Percentiles rank a stretch among this genome's conserved stretches.
Evolutionary conservation across 2,113 vertebrate species (phyloP).

Genomic region (Aythya baeri): DNA sequence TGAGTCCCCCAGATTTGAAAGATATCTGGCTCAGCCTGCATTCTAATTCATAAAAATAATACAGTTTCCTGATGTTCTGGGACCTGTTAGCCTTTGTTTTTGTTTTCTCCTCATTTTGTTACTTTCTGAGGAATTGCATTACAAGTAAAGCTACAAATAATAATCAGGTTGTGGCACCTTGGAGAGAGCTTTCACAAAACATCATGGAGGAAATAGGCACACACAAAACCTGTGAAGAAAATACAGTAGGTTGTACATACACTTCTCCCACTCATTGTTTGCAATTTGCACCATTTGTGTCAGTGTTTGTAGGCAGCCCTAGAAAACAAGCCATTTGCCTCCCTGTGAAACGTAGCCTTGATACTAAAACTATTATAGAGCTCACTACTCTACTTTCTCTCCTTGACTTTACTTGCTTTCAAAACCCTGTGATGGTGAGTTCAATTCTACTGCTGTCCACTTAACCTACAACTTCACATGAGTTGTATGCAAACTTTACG

Average conservation of each 20-base stretch:
- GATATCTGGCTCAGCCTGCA: not conserved
- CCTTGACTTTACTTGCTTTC: not conserved
- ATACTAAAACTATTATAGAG: not conserved
- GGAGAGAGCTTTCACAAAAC: conserved; percentile 5
- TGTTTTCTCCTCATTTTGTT: conserved; percentile 21
- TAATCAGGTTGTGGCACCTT: conserved; percentile 33
- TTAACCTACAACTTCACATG: not conserved
- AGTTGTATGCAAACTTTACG: not conserved
- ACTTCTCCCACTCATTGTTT: conserved; percentile 47
- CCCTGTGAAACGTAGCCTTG: not conserved
- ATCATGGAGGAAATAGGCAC: conserved; percentile 13
- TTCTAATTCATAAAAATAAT: not conserved
- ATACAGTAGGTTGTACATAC: conserved; percentile 4
- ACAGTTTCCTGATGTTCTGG: not conserved
- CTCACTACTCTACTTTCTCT: not conserved
- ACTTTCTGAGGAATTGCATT: conserved; percentile 28
- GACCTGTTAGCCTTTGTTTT: not conserved
- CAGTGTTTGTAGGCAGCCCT: not conserved
- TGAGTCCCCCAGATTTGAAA: not conserved
- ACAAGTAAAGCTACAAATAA: not conserved
- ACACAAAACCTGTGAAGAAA: conserved; percentile 55
- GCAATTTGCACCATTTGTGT: not conserved
- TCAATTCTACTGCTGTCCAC: not conserved
- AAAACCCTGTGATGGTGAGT: not conserved
- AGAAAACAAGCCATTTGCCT: not conserved